Evolutionary conservation across 2,113 vertebrate genomes (phyloP).

Genomic region (Ciconia boyciana): DNA sequence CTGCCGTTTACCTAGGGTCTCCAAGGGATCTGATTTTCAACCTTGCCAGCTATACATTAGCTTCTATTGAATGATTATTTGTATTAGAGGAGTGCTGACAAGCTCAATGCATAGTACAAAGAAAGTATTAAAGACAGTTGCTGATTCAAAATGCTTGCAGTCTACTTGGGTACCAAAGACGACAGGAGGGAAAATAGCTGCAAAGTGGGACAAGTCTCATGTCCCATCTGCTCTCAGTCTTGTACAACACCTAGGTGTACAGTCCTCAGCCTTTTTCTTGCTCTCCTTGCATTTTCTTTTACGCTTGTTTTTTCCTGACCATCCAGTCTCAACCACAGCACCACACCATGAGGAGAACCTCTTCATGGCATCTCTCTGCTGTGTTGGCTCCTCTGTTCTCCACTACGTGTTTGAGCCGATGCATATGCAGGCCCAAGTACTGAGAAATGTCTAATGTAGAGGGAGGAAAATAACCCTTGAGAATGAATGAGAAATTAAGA

Average conservation of each 20-base stretch:
- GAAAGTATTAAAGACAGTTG: background rate
- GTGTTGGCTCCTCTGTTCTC: background rate
- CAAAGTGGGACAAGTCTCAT: background rate
- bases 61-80: background rate
- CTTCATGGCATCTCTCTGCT: background rate
- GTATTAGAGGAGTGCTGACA: background rate
- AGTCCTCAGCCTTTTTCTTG: background rate
- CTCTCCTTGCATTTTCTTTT: background rate
- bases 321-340: background rate
- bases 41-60: background rate
- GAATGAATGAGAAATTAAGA: background rate
- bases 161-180: background rate
- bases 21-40: background rate
- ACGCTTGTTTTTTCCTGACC: background rate
- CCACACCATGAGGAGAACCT: background rate
- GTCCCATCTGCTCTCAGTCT: background rate
- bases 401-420: background rate
- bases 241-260: rapidly evolving
- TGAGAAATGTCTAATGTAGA: background rate
- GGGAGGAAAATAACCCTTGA: background rate
- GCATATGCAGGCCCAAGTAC: background rate
- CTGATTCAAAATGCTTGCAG: background rate
- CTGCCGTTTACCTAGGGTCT: background rate
- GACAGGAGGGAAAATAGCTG: background rate
- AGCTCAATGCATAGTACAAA: background rate